These are phyloP conservation scores for Cabera pusaria DNA, from an alignment of 2,888 invertebrate genomes.

Conservation along the genomic window DNA sequence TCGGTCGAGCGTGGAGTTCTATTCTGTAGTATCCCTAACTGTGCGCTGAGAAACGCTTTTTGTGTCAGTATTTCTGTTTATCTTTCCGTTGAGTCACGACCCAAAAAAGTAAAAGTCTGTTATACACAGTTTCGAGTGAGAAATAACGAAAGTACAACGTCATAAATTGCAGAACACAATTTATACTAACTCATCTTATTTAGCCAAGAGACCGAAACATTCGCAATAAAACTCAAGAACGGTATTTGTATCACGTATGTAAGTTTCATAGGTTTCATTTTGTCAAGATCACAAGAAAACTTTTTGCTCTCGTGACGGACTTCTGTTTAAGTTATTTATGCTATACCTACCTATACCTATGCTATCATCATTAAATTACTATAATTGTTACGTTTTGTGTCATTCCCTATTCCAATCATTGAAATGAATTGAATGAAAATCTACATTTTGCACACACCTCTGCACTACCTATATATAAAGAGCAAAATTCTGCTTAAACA, in stretches of 20 bases:
- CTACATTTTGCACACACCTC: no score
- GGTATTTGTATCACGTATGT: conserved; percentile 41
- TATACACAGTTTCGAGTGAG: conserved; percentile 37
- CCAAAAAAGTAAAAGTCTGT: conserved; percentile 62
- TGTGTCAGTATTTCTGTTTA: conserved; percentile 31
- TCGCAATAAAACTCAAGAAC: conserved; percentile 36
- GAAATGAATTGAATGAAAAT: no score
- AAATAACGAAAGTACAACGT: conserved; percentile 45
- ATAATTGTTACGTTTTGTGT: no score
- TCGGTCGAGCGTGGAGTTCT: conserved; percentile 21
- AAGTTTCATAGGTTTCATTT: no score
- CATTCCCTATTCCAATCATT: no score
- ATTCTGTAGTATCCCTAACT: conserved; percentile 12
- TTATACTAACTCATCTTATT: conserved; percentile 34
- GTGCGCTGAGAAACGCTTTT: conserved; percentile 13
- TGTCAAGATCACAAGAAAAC: no score
- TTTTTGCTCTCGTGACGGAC: no score
- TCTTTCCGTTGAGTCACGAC: conserved; percentile 50
- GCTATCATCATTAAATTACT: no score
- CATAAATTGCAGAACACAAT: conserved; percentile 32
- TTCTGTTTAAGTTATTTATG: no score
- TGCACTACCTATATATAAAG: no score
- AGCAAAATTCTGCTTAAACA: conserved; percentile 1
- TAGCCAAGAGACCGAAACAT: conserved; percentile 25
- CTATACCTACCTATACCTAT: no score